Conservation (phyloP, 2,888 invertebrate genomes). For the Nipponacmea schrenckii region DNA sequence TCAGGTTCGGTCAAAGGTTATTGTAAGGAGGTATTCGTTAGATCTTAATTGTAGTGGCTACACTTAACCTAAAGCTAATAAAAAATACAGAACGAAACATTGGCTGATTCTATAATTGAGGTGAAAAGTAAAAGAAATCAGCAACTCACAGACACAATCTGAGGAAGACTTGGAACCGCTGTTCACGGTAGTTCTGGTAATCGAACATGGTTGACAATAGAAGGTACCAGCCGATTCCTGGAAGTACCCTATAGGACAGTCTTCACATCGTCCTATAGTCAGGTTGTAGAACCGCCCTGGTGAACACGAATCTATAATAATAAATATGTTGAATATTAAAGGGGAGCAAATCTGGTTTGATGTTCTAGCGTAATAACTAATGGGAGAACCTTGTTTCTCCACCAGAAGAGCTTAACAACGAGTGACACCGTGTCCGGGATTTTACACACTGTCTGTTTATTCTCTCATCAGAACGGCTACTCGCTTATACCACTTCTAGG, state of each 20-base stretch:
- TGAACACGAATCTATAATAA: conserved; percentile 22
- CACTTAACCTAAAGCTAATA: too few species aligned
- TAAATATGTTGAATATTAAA: too few species aligned
- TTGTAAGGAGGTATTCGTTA: too few species aligned
- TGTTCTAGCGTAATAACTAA: background rate
- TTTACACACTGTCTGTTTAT: too few species aligned
- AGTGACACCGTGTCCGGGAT: too few species aligned
- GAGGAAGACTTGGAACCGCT: conserved; percentile 19
- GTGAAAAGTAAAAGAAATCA: conserved; percentile 9
- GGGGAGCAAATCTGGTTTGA: background rate
- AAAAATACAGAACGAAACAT: too few species aligned
- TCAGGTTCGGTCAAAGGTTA: too few species aligned
- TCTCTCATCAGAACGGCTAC: too few species aligned
- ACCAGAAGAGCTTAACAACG: too few species aligned
- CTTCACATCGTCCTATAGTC: conserved; percentile 21
- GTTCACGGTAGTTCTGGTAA: conserved; percentile 26
- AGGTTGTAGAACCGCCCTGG: conserved; percentile 31
- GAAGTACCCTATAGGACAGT: conserved; percentile 36
- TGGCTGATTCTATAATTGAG: too few species aligned
- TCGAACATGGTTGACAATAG: conserved; percentile 32
- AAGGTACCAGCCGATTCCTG: conserved; percentile 28
- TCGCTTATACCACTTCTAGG: too few species aligned
- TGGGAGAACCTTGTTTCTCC: background rate
- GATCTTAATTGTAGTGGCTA: too few species aligned
- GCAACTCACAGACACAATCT: conserved; percentile 30